Evolutionary conservation across 2,888 invertebrate genomes (phyloP), one percentile per base, ranked within the genome.

Genomic region (Gastracanthus pulcherrimus): DNA sequence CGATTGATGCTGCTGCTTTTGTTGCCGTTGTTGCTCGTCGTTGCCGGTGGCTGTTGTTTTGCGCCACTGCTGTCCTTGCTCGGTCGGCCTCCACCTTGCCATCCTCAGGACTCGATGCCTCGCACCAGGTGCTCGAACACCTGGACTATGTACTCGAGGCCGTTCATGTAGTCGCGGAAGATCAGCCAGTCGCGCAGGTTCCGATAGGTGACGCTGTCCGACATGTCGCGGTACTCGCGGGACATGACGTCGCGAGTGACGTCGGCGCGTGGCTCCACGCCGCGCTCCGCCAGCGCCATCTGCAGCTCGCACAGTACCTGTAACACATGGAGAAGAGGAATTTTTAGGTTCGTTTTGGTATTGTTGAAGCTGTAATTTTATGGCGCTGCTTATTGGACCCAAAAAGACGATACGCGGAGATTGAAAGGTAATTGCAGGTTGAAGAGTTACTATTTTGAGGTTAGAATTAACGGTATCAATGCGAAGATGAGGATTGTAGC

Each of bases 291-390:
- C 88, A 93, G 81, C 84, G 92, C 93, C 89, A 94, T 93, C 91
- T 94, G 94, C 74, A 96, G 92, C 89, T 95, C 94, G 89, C 96
- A 96, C 70, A 96, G 93, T 3, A 96, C 93, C 92, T 93, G 91
- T 13, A 86, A 88, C 79, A 82, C 58, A 11, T 36, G 29, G 1
- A 62, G 0, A n/a, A n/a, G 36, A 19, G 36, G 3, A 62, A 3
- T 41, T 11, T 41, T 16, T 31, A 29, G 26, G 9, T n/a, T 58
- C 11, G 16, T 19, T 23, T 29, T 1, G 7, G 45, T 1, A 9
- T 31, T 48, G n/a, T 11, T 29, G n/a, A 36, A 4, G 26, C 7
- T 34, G 45, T 0, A 1, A 7, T 26, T 66, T 26, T 16, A 38
- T 4, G 9, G 23, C 6, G 51, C 3, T 51, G 23, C n/a, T n/a